Conservation (phyloP, 2,888 invertebrate species). For the Lysandra bellargus region DNA sequence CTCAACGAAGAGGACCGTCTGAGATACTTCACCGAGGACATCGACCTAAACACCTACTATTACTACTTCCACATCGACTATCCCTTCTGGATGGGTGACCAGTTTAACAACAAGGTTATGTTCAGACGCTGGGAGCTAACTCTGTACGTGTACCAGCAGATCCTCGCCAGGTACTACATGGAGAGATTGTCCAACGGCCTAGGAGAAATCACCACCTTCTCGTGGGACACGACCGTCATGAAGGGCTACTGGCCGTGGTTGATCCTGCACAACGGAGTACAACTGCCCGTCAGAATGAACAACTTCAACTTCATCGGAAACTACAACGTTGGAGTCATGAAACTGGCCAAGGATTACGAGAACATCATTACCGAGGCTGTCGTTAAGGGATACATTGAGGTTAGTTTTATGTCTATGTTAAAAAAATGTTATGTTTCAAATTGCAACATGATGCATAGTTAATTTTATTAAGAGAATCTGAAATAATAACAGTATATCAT, state of each 20-base stretch:
- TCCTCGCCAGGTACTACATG: constrained; percentile 82
- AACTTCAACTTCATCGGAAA: constrained; percentile 60
- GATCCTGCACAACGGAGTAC: constrained; percentile 76
- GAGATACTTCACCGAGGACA: constrained; percentile 84
- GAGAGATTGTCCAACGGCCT: constrained; percentile 77
- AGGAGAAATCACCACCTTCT: constrained; percentile 67
- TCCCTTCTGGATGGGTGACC: constrained; percentile 83
- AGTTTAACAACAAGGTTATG: constrained; percentile 59
- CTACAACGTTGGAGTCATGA: constrained; percentile 56
- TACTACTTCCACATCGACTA: constrained; percentile 81
- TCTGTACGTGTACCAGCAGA: constrained; percentile 83
- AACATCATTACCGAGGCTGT: constrained; percentile 80
- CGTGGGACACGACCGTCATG: constrained; percentile 66
- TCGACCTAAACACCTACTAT: constrained; percentile 83
- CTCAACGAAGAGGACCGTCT: constrained; percentile 79
- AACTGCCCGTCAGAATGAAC: constrained; percentile 75
- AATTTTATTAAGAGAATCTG: neutral
- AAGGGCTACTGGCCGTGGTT: constrained; percentile 81
- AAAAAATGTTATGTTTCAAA: neutral
- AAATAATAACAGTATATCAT: neutral
- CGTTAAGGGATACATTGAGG: constrained; percentile 75
- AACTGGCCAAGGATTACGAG: constrained; percentile 68
- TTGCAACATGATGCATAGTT: neutral
- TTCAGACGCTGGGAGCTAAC: constrained; percentile 77
- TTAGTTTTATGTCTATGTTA: constrained; percentile 44